Evolutionary conservation across 1,140 invertebrate species (phyloP).

Genomic region (Leptonema lineaticorne): DNA sequence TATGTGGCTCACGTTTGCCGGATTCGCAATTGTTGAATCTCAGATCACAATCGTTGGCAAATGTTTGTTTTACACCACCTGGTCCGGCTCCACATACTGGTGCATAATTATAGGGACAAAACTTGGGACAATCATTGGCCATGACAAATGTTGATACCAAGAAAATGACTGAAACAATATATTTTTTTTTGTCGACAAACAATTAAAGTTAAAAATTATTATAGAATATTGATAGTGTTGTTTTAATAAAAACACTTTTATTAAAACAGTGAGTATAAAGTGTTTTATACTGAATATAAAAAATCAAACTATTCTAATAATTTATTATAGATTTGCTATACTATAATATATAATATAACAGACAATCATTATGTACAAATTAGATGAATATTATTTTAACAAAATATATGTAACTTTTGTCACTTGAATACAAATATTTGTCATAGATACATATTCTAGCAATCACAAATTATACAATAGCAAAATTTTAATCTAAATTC

Average conservation of each 20-base stretch:
- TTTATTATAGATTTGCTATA: too few species aligned
- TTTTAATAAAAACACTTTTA: slow-evolving; percentile 1
- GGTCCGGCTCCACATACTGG: slow-evolving; percentile 5
- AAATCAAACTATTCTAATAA: too few species aligned
- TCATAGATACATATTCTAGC: neutral
- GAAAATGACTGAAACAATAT: slow-evolving; percentile 8
- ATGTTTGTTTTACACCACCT: neutral
- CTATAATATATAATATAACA: too few species aligned
- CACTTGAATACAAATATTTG: neutral
- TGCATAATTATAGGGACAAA: neutral
- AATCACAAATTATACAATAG: too few species aligned
- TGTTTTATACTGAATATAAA: neutral
- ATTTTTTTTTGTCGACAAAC: neutral
- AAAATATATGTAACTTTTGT: too few species aligned
- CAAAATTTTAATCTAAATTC: neutral
- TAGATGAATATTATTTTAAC: too few species aligned
- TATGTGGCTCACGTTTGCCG: neutral
- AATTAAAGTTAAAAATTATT: neutral
- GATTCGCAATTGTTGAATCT: neutral
- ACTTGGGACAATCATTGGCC: slow-evolving; percentile 1
- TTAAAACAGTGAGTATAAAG: neutral
- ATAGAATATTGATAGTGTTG: neutral
- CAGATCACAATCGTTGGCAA: slow-evolving; percentile 8
- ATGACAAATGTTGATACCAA: slow-evolving; percentile 11
- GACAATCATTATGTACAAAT: too few species aligned